These are phyloP conservation scores for Smutsia gigantea DNA, from an alignment of 2,797 vertebrate genomes.

Conservation along the genomic window DNA sequence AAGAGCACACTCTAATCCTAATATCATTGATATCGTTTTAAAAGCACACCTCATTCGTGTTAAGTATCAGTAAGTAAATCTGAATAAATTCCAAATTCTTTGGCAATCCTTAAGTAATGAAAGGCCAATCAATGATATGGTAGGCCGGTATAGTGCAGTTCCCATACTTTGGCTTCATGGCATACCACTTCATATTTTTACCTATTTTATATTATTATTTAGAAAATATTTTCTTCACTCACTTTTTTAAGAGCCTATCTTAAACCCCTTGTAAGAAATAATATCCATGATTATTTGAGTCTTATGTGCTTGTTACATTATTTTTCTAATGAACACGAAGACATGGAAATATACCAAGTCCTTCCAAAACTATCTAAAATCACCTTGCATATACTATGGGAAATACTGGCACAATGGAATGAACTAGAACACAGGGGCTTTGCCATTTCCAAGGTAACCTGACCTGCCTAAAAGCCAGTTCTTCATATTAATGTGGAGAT, in stretches of 20 bases:
- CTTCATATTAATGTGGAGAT: not conserved
- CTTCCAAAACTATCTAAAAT: not conserved
- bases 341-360: not conserved
- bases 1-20: not conserved
- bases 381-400: not conserved
- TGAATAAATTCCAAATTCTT: not conserved
- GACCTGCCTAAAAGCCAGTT: not conserved
- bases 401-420: not conserved
- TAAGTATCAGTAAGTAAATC: not conserved
- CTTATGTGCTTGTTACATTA: not conserved
- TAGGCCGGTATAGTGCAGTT: not conserved
- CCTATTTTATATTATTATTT: not conserved
- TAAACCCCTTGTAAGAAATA: not conserved
- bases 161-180: not conserved
- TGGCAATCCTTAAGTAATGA: not conserved
- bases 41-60: not conserved
- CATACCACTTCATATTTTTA: not conserved
- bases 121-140: not conserved
- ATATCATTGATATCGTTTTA: not conserved
- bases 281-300: not conserved
- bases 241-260: not conserved
- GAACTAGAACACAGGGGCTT: not conserved
- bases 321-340: not conserved
- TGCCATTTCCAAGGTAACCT: not conserved
- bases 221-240: not conserved